Evolutionary conservation across 2,113 vertebrate species (phyloP).

Genomic region (Okapia johnstoni): DNA sequence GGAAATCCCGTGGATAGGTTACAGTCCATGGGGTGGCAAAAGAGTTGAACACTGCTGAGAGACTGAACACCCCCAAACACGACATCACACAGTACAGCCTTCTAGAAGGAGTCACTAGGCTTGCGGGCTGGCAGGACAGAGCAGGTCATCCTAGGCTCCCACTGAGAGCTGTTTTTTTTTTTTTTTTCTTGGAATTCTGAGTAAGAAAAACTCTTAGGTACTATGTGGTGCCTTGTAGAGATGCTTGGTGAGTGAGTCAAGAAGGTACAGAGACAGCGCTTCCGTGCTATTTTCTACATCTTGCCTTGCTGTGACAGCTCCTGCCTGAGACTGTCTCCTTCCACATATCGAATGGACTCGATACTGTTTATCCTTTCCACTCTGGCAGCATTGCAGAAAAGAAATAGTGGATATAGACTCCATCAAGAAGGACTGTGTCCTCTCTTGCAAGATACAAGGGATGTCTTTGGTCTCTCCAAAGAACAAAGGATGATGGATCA

Average conservation of each 20-base stretch:
- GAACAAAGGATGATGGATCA: not conserved
- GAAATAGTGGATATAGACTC: not conserved
- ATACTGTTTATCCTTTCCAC: not conserved
- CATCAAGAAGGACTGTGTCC: not conserved
- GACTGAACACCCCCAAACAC: not conserved
- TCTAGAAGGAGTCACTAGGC: not conserved
- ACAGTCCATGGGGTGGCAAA: not conserved
- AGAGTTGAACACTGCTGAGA: not conserved
- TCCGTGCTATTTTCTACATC: not conserved
- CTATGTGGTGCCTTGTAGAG: fast-evolving
- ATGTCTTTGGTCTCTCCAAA: not conserved
- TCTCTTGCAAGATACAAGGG: not conserved
- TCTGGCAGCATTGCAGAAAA: not conserved
- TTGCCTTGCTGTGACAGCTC: not conserved
- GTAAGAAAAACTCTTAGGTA: not conserved
- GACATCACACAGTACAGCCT: not conserved
- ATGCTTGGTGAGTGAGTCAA: not conserved
- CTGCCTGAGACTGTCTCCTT: not conserved
- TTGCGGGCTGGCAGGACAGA: not conserved
- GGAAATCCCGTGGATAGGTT: not conserved
- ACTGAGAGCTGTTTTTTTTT: not conserved
- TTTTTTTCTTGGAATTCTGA: not conserved
- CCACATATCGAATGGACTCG: not conserved
- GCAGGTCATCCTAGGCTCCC: not conserved
- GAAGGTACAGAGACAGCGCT: not conserved